Conservation (phyloP, 92 coral and sea anemone species). For the Hydrozoanthus gracilis region DNA sequence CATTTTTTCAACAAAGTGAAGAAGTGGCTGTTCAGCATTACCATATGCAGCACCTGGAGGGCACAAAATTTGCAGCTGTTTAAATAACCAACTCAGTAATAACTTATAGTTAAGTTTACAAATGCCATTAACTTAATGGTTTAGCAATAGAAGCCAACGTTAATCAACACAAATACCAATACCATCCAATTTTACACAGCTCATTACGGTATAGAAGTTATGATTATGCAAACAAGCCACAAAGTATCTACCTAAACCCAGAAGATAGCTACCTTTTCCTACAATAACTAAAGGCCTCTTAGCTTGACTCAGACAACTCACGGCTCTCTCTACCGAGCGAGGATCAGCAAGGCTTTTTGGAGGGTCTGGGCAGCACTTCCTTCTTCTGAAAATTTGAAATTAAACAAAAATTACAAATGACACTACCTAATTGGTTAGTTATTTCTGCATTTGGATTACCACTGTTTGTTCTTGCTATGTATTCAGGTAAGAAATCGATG, state of each 20-base stretch:
- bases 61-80: neutral
- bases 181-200: too few relatives aligned
- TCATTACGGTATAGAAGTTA: too few relatives aligned
- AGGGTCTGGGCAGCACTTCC: slow-evolving; percentile 64
- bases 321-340: slow-evolving; percentile 67
- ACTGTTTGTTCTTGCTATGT: too few relatives aligned
- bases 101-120: neutral
- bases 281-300: slow-evolving; percentile 80
- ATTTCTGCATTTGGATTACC: too few relatives aligned
- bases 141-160: too few relatives aligned
- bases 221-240: too few relatives aligned
- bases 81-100: neutral
- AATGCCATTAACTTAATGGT: too few relatives aligned
- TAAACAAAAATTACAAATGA: neutral
- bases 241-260: neutral
- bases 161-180: too few relatives aligned
- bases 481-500: too few relatives aligned
- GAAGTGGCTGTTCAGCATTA: slow-evolving; percentile 79
- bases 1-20: slow-evolving; percentile 75
- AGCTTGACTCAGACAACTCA: slow-evolving; percentile 71
- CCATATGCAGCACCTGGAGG: slow-evolving; percentile 86
- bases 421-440: neutral
- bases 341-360: slow-evolving; percentile 91
- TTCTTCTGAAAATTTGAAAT: slow-evolving; percentile 1
- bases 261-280: slow-evolving; percentile 78